Base-by-base conservation (phyloP, 1,140 invertebrate species). In the Drosophila quadrilineata region DNA sequence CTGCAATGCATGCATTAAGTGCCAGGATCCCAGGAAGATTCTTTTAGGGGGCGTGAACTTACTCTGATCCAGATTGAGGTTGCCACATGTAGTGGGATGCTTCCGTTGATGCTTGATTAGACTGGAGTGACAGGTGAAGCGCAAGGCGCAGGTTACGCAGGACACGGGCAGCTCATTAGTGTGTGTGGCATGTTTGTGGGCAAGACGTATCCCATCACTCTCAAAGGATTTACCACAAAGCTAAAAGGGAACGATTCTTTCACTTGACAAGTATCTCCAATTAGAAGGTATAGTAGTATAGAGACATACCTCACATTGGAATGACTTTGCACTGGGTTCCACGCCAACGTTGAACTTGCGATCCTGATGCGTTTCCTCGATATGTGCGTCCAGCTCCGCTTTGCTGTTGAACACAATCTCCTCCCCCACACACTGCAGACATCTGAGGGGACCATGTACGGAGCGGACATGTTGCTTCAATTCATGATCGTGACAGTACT, bases 301-400 rank as follows among this genome's bases (percentile, higher is more conserved):
- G 3, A 3, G 1, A 8, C 72, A 48, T 14, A 91, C 88, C 24
- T 88, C 75, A 84, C 92, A 93, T 24, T 90, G 86, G 72, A 90
- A 93, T 3, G 91, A 91, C 63, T 91, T 89, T 14, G 92, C 90
- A 6, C 88, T 75, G 8, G 89, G 91, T 63, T 93, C 91, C 6
- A 89, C 89, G n/a, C 91, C 14, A 3, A 60, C 46, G 24, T 66
- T 60, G n/a, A 60, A 60, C n/a, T 66, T 66, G 5, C 46, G 40
- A 29, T 66, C 63, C 40, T 66, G 63, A 38, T 66, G 63, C 29
- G 29, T 17, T 21, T 66, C 63, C 29, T 66, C 63, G 19, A 60
- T 41, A 9, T 66, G 63, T 2, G 63, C 56, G 22, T 66, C 63
- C 4, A 36, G 38, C n/a, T 66, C 63, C 16, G 24, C 38, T 6